phyloP scores from a whole-genome alignment of 2,113 vertebrate genomes.

The Nannobrachium achirus region DNA sequence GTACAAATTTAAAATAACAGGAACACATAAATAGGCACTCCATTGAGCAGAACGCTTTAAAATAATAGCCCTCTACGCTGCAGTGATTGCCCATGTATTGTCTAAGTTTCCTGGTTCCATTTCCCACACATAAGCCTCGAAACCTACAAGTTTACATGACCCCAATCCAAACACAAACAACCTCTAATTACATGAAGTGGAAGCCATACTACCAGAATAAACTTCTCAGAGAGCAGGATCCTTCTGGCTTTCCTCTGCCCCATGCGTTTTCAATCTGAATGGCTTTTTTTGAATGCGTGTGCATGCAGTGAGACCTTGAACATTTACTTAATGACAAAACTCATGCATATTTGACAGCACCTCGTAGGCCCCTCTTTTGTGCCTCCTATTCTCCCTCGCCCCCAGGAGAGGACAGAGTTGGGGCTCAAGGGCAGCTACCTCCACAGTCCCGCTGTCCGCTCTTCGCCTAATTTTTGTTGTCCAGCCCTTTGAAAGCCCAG shows the following conservation, averaged over 20 bases:
- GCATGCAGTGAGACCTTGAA: conserved; percentile 77
- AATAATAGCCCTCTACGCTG: conserved; percentile 67
- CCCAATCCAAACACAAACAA: conserved; percentile 84
- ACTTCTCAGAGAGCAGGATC: conserved; percentile 52
- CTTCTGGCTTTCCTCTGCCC: conserved; percentile 42
- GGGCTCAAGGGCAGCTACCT: conserved; percentile 85
- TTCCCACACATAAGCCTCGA: conserved; percentile 74
- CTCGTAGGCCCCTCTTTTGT: conserved; percentile 77
- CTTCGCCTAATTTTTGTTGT: conserved; percentile 82
- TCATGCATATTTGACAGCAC: conserved; percentile 80
- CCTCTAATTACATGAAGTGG: conserved; percentile 89
- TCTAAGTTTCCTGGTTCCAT: conserved; percentile 76
- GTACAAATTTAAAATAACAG: conserved; percentile 63
- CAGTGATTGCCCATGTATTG: conserved; percentile 73
- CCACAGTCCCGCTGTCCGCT: conserved; percentile 70
- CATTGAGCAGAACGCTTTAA: conserved; percentile 54
- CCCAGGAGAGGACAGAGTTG: conserved; percentile 70
- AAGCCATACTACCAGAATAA: conserved; percentile 64
- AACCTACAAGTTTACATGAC: conserved; percentile 73
- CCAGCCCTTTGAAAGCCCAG: conserved; percentile 83
- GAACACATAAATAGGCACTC: conserved; percentile 63
- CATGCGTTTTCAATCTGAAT: conserved; percentile 36
- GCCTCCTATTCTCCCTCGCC: conserved; percentile 78
- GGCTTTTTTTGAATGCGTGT: conserved; percentile 44
- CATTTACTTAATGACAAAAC: conserved; percentile 78